Evolutionary conservation across 2,888 invertebrate genomes (phyloP).

Genomic region (Campoplex capitator): DNA sequence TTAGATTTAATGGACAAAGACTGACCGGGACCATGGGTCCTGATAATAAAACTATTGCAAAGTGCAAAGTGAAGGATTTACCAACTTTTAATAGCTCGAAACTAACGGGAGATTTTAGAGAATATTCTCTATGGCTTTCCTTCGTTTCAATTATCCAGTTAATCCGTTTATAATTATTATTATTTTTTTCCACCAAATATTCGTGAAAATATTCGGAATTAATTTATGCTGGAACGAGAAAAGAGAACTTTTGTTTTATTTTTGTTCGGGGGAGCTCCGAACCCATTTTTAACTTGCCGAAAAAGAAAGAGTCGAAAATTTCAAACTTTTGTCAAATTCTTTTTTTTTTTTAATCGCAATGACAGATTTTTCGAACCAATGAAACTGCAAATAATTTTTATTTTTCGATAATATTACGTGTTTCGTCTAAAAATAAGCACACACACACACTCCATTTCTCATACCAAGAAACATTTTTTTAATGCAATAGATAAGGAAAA

Average conservation of each 20-base stretch:
- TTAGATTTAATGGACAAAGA: slow-evolving; percentile 63
- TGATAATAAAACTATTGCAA: slow-evolving; percentile 49
- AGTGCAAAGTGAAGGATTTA: slow-evolving; percentile 18
- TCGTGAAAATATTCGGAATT: not conserved
- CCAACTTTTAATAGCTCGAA: slow-evolving; percentile 23
- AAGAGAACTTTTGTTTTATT: not conserved
- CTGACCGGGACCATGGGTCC: slow-evolving; percentile 54
- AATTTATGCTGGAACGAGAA: not conserved
- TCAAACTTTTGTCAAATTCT: too few relatives aligned
- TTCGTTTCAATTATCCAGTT: slow-evolving; percentile 4
- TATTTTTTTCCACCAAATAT: not conserved
- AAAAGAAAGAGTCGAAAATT: not conserved
- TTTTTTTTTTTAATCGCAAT: too few relatives aligned
- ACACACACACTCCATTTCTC: too few relatives aligned
- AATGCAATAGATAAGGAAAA: not conserved
- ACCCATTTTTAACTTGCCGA: not conserved
- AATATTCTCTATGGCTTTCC: not conserved
- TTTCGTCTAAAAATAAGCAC: too few relatives aligned
- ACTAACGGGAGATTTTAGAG: not conserved
- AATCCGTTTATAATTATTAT: not conserved
- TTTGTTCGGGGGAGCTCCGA: not conserved
- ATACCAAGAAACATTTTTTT: too few relatives aligned
- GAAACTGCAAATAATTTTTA: too few relatives aligned
- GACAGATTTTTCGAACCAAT: too few relatives aligned
- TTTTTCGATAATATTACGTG: too few relatives aligned